Evolutionary conservation across 1,140 invertebrate species (phyloP).

Genomic region (Macrotrachela quadricornifera): DNA sequence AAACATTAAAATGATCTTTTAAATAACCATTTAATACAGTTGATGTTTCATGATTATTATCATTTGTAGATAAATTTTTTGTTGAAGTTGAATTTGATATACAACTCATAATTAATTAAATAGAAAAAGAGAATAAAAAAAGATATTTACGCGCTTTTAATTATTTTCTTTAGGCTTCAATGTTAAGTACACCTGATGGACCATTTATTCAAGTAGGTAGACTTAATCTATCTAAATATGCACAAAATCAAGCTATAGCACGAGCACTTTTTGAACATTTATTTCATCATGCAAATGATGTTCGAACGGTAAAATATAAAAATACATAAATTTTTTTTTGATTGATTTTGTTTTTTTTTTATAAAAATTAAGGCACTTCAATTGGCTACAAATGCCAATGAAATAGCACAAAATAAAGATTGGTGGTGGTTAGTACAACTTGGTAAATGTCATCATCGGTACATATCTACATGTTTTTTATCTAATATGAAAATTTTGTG

Average conservation of each 20-base stretch:
- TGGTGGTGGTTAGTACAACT: conserved; percentile 96
- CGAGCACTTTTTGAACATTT: conserved; percentile 80
- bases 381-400: conserved; percentile 57
- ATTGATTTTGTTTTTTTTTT: neutral
- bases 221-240: conserved; percentile 72
- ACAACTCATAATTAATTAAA: too few species aligned
- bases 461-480: neutral
- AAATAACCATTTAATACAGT: too few species aligned
- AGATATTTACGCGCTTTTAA: too few species aligned
- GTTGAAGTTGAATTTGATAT: too few species aligned
- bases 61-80: too few species aligned
- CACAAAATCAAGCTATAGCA: conserved; percentile 45
- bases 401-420: conserved; percentile 44
- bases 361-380: conserved; percentile 45
- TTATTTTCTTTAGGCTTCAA: conserved; percentile 42
- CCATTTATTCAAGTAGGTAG: conserved; percentile 68
- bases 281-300: conserved; percentile 73
- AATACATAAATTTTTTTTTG: conserved; percentile 17
- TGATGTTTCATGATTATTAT: too few species aligned
- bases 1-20: too few species aligned
- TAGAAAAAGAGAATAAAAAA: too few species aligned
- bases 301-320: conserved; percentile 41
- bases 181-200: conserved; percentile 49
- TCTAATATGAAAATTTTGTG: neutral
- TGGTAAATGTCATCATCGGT: conserved; percentile 70